Evolutionary conservation across 92 coral and sea anemone species (phyloP), one percentile per base, ranked within the genome.

Genomic region (Pocillopora meandrina): DNA sequence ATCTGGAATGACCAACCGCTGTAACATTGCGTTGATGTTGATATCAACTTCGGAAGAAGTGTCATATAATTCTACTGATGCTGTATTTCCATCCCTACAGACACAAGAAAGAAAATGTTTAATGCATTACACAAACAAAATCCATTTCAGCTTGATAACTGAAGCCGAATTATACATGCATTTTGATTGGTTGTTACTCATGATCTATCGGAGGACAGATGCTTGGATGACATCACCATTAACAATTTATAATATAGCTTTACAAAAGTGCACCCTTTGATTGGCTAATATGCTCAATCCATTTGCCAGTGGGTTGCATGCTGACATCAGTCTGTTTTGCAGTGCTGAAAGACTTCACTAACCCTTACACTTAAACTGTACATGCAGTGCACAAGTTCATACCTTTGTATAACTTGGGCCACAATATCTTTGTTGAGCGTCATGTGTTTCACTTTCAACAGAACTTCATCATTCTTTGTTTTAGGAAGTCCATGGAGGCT

Each of bases 1-100:
- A 63, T 96, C 99, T 23, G 98, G 98, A 66, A 96, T 89, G n/a
- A 96, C 93, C 17, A 94, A 91, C 66, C 90, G 82, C 47, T 93
- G 80, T 75, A 96, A 71, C 15, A 96, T 65, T 3, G 84, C 85
- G 82, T 96, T 96, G 9, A 96, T 90, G 76, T 87, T 90, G 17
- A 96, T 84, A 42, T 94, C 92, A 7, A 16, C 86, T 9, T 90
- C 99, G 13, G 92, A 83, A 2, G 96, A 78, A 2, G 98, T 96
- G 91, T 96, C 96, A 31, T 65, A 92, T 71, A 96, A 84, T 78
- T 96, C 98, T 13, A 96, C 95, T 21, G 90, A 78, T 4, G 81
- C 73, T 36, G 89, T 72, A 57, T 90, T 83, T 34, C 86, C 82
- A 58, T 77, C 67, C 71, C 98, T 95, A 73, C 26, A 74, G 31